Conservation (phyloP, 2,797 vertebrate species). For the Peromyscus aztecus region DNA sequence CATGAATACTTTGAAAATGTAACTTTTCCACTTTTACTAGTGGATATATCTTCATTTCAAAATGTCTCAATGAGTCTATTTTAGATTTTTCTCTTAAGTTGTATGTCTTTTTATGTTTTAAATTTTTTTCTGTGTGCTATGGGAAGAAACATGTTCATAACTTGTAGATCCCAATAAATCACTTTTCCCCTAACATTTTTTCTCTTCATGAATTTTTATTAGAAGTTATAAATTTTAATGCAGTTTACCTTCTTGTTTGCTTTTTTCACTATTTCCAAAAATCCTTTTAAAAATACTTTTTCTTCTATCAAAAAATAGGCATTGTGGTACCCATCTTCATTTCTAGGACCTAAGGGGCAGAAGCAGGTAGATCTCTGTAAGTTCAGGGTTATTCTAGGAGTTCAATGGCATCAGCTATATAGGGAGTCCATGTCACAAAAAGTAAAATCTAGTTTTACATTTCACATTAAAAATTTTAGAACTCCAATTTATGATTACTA, state of each 20-base stretch:
- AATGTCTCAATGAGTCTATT: not conserved
- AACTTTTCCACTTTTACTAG: not conserved
- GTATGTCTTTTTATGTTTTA: not conserved
- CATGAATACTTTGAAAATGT: not conserved
- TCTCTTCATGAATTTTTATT: not conserved
- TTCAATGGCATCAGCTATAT: not conserved
- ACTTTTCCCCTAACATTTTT: not conserved
- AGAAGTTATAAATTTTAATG: not conserved
- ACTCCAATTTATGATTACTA: not conserved
- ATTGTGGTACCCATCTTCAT: not conserved
- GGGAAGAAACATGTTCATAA: not conserved
- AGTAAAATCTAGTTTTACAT: not conserved
- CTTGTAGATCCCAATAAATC: not conserved
- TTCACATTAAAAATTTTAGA: not conserved
- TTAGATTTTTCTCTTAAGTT: not conserved
- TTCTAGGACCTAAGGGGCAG: not conserved
- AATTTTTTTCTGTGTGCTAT: not conserved
- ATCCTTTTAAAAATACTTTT: not conserved
- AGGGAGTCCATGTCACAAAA: not conserved
- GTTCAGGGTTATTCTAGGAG: not conserved
- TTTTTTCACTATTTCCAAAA: not conserved
- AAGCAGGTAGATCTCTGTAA: not conserved
- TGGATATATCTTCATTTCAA: not conserved
- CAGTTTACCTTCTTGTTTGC: not conserved
- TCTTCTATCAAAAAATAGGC: not conserved